Conservation (phyloP, 1,140 invertebrate genomes). For the Lepidurus arcticus region DNA sequence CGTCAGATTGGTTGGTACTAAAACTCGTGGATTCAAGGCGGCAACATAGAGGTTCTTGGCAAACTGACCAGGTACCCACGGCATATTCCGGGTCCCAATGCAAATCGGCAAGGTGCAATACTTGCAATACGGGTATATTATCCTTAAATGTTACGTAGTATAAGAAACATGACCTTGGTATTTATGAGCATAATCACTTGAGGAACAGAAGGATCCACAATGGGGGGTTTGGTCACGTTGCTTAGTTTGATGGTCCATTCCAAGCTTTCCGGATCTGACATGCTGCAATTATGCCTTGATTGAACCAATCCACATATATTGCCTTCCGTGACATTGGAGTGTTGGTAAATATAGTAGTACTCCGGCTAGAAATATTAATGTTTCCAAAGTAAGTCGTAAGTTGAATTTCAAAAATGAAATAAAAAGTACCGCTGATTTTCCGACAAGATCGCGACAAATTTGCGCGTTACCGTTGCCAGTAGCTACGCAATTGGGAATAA, state of each 20-base stretch:
- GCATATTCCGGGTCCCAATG: constrained; percentile 72
- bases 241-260: constrained; percentile 50
- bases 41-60: constrained; percentile 72
- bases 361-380: constrained; percentile 25
- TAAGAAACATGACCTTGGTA: no score
- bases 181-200: constrained; percentile 3
- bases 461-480: no score
- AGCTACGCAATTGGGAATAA: no score
- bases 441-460: no score
- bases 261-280: constrained; percentile 42
- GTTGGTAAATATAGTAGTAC: constrained; percentile 31
- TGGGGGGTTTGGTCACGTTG: constrained; percentile 25
- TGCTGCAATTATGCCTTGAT: constrained; percentile 46
- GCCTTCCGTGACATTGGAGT: neutral
- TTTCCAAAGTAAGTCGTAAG: no score
- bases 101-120: constrained; percentile 72
- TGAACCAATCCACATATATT: constrained; percentile 52
- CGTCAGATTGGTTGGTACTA: constrained; percentile 35
- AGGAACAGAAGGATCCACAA: neutral
- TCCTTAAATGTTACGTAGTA: neutral
- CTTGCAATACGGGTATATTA: constrained; percentile 43
- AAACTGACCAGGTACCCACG: constrained; percentile 58
- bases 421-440: no score
- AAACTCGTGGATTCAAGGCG: constrained; percentile 50
- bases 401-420: no score